Base-by-base conservation (phyloP, 2,888 invertebrate species). In the Pheosia tremula region DNA sequence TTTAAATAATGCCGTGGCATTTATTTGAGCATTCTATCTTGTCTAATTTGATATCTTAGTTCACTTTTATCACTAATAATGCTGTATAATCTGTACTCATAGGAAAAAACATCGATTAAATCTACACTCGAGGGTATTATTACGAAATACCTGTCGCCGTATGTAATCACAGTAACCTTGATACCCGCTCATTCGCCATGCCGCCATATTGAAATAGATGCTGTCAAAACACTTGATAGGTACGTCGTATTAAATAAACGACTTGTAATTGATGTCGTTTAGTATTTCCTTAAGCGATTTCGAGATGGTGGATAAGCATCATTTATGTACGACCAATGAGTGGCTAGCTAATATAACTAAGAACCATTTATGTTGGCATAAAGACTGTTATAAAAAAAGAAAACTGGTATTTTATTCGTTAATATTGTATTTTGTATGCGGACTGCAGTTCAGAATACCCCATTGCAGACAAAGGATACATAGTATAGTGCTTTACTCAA, bases 81-180 rank as follows among this genome's bases (percentile, higher is more conserved):
- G 24, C n/a, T n/a, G 4, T 11, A 5, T 52, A 52, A 63, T 49
- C 13, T 49, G 53, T 38, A 50, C 52, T 56, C 47, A 47, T 62
- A 61, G 47, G 49, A 59, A 57, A 56, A 65, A 58, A 60, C 58
- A n/a, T 57, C 24, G n/a, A 58, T 38, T 43, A 5, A 52, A 63
- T 53, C 13, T 39, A 50, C 60, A 63, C 59, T 60, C 41, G 37
- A 57, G 60, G 52, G 56, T 50, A 52, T 55, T 57, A 59, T 63
- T 61, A 64, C 58, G 49, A 60, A 59, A 64, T 68, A 47, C 54
- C 66, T 62, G 41, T 41, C 37, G 10, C 56, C 49, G 58, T 36
- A 62, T 62, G 64, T 64, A 69, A 68, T 68, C 68, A 62, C 50
- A 57, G 52, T 60, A 72, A 68, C 81, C 79, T 80, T 81, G 79